Evolutionary conservation across 2,797 vertebrate genomes (phyloP).

Genomic region (Hydrophis major): DNA sequence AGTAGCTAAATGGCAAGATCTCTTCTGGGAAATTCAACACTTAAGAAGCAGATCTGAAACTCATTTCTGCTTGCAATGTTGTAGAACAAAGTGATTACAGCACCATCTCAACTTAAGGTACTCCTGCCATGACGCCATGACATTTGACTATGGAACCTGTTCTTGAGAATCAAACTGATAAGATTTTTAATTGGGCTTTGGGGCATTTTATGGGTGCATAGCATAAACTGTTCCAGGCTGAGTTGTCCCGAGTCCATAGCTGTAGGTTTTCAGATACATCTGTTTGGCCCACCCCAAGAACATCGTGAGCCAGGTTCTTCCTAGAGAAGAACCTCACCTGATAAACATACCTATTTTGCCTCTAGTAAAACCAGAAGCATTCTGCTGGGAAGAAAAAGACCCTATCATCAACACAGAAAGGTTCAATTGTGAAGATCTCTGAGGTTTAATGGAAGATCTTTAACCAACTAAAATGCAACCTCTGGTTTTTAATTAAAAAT

Average conservation of each 20-base stretch:
- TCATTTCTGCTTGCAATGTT: neutral
- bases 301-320: neutral
- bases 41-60: neutral
- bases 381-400: too few species aligned
- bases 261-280: neutral
- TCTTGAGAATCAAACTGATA: neutral
- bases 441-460: neutral
- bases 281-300: neutral
- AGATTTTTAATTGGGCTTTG: neutral
- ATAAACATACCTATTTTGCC: neutral
- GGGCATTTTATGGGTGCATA: neutral
- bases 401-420: neutral
- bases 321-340: neutral
- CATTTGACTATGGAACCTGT: neutral
- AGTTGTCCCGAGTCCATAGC: neutral
- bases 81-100: neutral
- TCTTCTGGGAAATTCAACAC: constrained; percentile 21
- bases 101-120: neutral
- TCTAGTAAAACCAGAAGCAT: neutral
- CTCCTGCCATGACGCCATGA: neutral
- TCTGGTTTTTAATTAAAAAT: neutral
- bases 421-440: neutral
- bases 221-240: neutral
- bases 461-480: neutral
- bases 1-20: constrained; percentile 25